Percentiles rank a stretch among this genome's conserved stretches.
These are phyloP conservation scores for Tanytarsus gracilentus DNA, from an alignment of 2,888 invertebrate species.

Conservation along the genomic window DNA sequence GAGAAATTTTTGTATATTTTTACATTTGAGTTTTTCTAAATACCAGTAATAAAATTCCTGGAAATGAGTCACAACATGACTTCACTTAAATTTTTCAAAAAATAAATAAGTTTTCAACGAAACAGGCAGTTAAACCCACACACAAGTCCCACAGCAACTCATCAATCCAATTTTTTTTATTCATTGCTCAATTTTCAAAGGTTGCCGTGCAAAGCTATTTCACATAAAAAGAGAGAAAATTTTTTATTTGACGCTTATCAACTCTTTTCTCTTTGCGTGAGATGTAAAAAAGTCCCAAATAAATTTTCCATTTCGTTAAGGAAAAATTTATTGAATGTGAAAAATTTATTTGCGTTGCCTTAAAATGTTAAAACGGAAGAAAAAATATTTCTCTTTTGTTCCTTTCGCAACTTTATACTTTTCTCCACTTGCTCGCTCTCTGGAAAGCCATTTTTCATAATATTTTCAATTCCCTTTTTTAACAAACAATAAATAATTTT, in stretches of 20 bases:
- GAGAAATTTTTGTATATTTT: too few relatives aligned
- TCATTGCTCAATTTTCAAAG: too few relatives aligned
- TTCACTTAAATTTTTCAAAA: too few relatives aligned
- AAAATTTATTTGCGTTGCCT: neutral
- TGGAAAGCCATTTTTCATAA: neutral
- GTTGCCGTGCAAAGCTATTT: too few relatives aligned
- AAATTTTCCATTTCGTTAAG: neutral
- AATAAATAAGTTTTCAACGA: too few relatives aligned
- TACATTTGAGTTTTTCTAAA: too few relatives aligned
- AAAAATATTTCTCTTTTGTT: neutral
- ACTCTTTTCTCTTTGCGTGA: neutral
- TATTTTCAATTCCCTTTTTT: slow-evolving; percentile 21
- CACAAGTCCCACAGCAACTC: too few relatives aligned
- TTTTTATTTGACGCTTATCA: neutral
- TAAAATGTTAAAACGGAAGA: neutral
- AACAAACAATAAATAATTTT: slow-evolving; percentile 10
- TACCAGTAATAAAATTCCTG: too few relatives aligned
- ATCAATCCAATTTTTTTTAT: too few relatives aligned
- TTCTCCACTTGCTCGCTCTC: neutral
- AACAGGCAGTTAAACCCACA: too few relatives aligned
- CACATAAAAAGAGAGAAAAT: neutral
- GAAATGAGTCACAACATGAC: too few relatives aligned
- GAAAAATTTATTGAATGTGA: neutral
- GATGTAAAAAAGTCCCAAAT: neutral
- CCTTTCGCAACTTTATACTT: neutral